Evolutionary conservation across 2,797 vertebrate species (phyloP).

Genomic region (Margarornis squamiger): DNA sequence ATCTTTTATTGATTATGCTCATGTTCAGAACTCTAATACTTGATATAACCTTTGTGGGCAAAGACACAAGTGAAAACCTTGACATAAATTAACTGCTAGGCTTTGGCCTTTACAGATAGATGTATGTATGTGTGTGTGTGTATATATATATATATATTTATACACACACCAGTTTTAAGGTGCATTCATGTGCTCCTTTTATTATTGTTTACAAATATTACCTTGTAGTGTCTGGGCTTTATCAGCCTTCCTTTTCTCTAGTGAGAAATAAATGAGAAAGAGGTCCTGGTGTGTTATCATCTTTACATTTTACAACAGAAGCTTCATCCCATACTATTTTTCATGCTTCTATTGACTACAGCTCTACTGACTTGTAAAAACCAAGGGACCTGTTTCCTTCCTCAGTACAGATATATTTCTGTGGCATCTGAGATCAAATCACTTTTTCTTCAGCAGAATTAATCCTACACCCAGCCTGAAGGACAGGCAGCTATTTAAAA

Average conservation of each 20-base stretch:
- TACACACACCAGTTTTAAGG: not conserved
- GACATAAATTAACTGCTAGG: not conserved
- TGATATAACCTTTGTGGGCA: not conserved
- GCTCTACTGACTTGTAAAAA: constrained; percentile 51
- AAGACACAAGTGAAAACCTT: not conserved
- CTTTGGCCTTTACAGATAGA: not conserved
- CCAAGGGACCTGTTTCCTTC: not conserved
- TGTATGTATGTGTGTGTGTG: accelerated
- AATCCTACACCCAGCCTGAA: not conserved
- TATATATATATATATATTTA: too few relatives aligned
- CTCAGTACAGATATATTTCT: not conserved
- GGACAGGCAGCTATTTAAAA: constrained; percentile 20
- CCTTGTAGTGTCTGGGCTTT: not conserved
- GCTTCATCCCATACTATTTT: constrained; percentile 20
- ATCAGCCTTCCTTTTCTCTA: not conserved
- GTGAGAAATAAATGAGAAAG: constrained; percentile 24
- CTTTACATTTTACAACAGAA: constrained; percentile 42
- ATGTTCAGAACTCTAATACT: not conserved
- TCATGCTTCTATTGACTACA: constrained; percentile 23
- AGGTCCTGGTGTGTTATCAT: not conserved
- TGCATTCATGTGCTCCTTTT: not conserved
- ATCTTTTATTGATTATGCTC: not conserved
- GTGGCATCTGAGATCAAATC: constrained; percentile 27
- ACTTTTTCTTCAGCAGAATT: constrained; percentile 31
- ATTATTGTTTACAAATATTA: not conserved